A percentile compares a stretch with the other conserved stretches of the same genome.
These are phyloP conservation scores for Ptilorrhoa leucosticta DNA, from an alignment of 2,113 vertebrate species.

Conservation along the genomic window DNA sequence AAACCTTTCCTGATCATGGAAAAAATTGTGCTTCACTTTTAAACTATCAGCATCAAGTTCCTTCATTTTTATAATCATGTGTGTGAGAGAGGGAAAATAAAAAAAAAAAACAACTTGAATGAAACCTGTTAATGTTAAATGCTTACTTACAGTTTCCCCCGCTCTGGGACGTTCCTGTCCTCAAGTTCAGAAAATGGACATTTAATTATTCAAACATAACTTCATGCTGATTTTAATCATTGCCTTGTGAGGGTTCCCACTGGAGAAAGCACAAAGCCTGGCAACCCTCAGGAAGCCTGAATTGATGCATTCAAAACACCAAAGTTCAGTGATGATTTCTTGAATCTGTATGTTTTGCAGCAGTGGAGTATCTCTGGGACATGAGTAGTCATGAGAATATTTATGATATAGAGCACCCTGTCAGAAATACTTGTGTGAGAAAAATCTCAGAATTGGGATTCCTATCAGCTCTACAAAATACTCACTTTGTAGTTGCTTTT, in stretches of 20 bases:
- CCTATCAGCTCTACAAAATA: not conserved
- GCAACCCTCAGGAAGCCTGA: not conserved
- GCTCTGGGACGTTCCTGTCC: not conserved
- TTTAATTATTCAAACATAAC: not conserved
- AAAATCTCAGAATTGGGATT: not conserved
- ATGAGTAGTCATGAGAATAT: not conserved
- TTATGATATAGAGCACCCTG: not conserved
- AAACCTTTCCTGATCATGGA: not conserved
- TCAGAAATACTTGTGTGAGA: not conserved
- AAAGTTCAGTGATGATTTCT: not conserved
- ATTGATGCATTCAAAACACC: not conserved
- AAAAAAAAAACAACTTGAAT: not conserved
- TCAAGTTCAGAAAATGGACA: not conserved
- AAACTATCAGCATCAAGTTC: not conserved
- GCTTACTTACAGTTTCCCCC: not conserved
- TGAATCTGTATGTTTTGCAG: not conserved
- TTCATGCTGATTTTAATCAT: not conserved
- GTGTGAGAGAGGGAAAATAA: not conserved
- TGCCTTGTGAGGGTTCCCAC: not conserved
- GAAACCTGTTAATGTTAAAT: not conserved
- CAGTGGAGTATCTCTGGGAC: not conserved
- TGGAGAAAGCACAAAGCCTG: not conserved
- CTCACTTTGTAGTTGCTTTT: not conserved
- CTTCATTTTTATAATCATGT: fast-evolving
- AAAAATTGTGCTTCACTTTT: not conserved